phyloP scores from a whole-genome alignment of 2,797 vertebrate genomes.

The Etheostoma perlongum region DNA sequence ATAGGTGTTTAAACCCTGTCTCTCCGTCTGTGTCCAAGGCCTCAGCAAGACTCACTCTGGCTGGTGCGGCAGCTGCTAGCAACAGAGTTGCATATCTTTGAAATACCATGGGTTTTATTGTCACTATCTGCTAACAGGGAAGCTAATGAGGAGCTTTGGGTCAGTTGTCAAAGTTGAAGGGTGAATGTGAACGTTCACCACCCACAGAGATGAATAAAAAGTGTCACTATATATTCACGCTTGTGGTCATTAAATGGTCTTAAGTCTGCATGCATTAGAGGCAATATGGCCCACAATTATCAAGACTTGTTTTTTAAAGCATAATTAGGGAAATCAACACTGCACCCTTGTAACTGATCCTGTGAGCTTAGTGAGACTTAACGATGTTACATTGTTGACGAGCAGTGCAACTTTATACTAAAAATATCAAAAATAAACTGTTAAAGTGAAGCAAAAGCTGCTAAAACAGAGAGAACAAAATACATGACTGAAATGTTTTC shows the following conservation, averaged over 20 bases:
- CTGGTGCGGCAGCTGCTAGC: constrained; percentile 49
- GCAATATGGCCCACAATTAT: constrained; percentile 2
- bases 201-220: constrained; percentile 26
- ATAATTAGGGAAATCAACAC: constrained; percentile 50
- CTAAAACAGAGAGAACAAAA: constrained; percentile 15
- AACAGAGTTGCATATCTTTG: constrained; percentile 49
- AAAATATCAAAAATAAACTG: constrained; percentile 18
- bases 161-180: constrained; percentile 48
- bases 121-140: constrained; percentile 42
- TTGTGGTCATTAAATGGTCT: constrained; percentile 15
- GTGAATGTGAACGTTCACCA: constrained; percentile 19
- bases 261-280: neutral
- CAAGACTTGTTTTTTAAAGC: constrained; percentile 1
- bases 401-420: constrained; percentile 9
- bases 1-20: constrained; percentile 64
- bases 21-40: constrained; percentile 27
- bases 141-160: constrained; percentile 58
- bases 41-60: constrained; percentile 20
- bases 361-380: constrained; percentile 57
- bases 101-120: constrained; percentile 55
- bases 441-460: neutral
- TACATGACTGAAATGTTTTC: constrained; percentile 3
- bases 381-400: constrained; percentile 16
- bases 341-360: constrained; percentile 47
- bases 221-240: neutral